Conservation (phyloP, 2,113 vertebrate species). For the Tachysurus fulvidraco region DNA sequence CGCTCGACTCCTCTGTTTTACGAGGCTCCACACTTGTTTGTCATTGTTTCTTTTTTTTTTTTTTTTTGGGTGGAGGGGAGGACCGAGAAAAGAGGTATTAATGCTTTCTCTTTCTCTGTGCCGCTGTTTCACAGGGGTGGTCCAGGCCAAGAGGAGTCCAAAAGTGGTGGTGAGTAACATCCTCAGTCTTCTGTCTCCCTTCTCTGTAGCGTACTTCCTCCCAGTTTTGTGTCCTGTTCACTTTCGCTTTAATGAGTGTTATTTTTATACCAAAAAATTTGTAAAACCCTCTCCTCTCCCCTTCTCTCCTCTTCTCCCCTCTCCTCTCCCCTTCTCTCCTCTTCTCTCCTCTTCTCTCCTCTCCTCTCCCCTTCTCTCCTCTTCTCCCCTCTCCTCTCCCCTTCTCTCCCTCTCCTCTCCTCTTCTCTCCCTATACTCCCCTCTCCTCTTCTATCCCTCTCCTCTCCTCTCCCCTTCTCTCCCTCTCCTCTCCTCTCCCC, state of each 20-base stretch:
- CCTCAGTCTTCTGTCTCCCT: neutral
- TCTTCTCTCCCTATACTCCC: too few species aligned
- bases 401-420: too few species aligned
- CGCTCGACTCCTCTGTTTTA: neutral
- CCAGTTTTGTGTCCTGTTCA: neutral
- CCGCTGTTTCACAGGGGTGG: conserved; percentile 93
- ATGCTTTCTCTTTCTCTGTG: conserved; percentile 81
- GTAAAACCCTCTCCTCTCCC: neutral
- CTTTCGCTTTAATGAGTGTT: neutral
- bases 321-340: too few species aligned
- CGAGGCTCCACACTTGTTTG: conserved; percentile 26
- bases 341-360: too few species aligned
- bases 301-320: too few species aligned
- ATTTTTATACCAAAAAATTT: too few species aligned
- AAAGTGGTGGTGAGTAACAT: conserved; percentile 94
- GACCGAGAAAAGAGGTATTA: conserved; percentile 77
- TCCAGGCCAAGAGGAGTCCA: conserved; percentile 95
- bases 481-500: too few species aligned
- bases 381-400: too few species aligned
- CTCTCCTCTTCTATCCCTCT: too few species aligned
- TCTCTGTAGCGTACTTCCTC: neutral
- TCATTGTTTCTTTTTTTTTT: conserved; percentile 34
- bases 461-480: too few species aligned
- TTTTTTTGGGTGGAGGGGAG: conserved; percentile 69
- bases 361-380: too few species aligned